These are phyloP conservation scores for Drosophila gaucha DNA, from an alignment of 2,888 invertebrate genomes.

Conservation along the genomic window DNA sequence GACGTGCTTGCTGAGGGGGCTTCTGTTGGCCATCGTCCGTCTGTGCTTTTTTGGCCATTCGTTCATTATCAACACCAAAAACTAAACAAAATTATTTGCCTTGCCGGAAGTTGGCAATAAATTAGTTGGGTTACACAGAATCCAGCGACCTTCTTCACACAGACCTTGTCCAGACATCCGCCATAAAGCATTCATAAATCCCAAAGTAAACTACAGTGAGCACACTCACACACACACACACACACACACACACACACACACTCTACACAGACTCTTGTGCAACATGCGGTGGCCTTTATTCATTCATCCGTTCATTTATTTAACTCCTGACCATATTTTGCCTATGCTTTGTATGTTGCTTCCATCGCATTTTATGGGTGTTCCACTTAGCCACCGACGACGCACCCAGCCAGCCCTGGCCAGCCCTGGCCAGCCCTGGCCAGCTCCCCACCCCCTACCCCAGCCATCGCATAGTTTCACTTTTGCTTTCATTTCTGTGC, in stretches of 20 bases:
- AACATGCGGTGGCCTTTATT: constrained; percentile 79
- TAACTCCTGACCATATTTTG: constrained; percentile 67
- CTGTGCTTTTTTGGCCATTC: constrained; percentile 62
- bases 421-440: neutral
- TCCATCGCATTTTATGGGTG: constrained; percentile 44
- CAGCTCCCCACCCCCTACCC: neutral
- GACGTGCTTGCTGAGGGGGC: neutral
- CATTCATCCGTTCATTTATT: constrained; percentile 79
- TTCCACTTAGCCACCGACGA: constrained; percentile 41
- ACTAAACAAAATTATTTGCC: constrained; percentile 81
- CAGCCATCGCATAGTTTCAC: constrained; percentile 66
- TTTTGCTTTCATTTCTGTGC: constrained; percentile 69
- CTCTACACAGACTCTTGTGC: constrained; percentile 63
- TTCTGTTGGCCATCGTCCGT: constrained; percentile 22
- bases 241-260: constrained; percentile 5
- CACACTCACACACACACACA: constrained; percentile 29
- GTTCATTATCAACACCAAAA: constrained; percentile 80
- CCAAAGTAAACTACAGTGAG: constrained; percentile 82
- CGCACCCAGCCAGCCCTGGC: neutral
- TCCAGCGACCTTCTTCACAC: constrained; percentile 53
- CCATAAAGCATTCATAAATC: constrained; percentile 84
- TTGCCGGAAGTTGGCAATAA: constrained; percentile 81
- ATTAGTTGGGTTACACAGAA: constrained; percentile 73
- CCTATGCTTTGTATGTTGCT: constrained; percentile 40
- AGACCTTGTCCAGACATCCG: constrained; percentile 78